Evolutionary conservation across 2,113 vertebrate species (phyloP), one percentile per base, ranked within the genome.

Genomic region (Arothron firmamentum): DNA sequence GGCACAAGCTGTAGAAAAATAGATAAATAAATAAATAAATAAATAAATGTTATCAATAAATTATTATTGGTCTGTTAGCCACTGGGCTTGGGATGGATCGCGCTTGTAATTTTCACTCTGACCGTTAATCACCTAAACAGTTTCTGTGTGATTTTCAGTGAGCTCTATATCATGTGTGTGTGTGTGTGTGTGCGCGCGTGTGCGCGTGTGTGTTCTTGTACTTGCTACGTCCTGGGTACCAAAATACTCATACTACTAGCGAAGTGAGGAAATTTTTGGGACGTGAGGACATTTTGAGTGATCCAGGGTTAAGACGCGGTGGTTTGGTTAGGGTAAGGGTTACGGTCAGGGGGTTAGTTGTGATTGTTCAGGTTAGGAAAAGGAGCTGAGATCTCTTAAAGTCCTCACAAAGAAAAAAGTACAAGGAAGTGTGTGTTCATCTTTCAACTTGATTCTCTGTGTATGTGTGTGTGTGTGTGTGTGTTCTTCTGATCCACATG

Each of bases 51-150:
- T 80, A 75, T 73, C 72, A 77, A 85, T 89, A 85, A 81, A 87
- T 85, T 83, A 85, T 88, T 88, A 88, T 88, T 83, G 84, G 87
- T 88, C 70, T 38, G 64, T 60, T 68, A 74, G 80, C 76, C 75
- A 65, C 73, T 67, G 70, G 72, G 51, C 74, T 65, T 1, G 2
- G 74, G 71, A 88, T 88, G 70, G 75, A 85, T 82, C 80, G 78
- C 67, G 62, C 59, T 59, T 53, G 81, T 83, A 64, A 85, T 85
- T 81, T 85, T 81, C 78, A 67, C 72, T 74, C 65, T 68, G 51
- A 28, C 70, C 48, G 63, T 88, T 85, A 80, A 81, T 87, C 85
- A 88, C 73, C 67, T 46, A 57, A 78, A 72, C 19, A 2, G 64
- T 74, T 66, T 74, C 71, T 82, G 77, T 77, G 70, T 70, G 51